Base-by-base conservation (phyloP, 2,113 vertebrate species). In the Gavia stellata region DNA sequence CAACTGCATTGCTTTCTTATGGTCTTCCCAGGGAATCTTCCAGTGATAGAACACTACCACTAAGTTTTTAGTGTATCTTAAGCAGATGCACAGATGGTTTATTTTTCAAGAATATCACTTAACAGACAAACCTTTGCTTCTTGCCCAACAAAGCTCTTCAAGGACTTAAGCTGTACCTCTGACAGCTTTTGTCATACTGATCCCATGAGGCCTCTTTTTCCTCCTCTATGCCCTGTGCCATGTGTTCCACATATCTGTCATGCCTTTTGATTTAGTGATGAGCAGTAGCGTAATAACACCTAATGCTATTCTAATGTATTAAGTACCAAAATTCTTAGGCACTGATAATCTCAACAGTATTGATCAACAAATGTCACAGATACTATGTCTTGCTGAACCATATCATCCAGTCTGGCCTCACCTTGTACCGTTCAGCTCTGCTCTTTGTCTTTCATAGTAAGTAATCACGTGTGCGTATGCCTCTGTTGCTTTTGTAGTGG, bases 401-500 rank as follows among this genome's bases (percentile, higher is more conserved):
- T 4, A 11, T 45, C 9, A 26, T 44, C 63, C 10, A 6, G 20
- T 14, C 33, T 50, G 65, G n/a, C 38, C 49, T 67, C 31, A 6
- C 59, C 36, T 16, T 25, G 40, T 12, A 12, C 26, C 8, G 1
- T 42, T 71, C 42, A 42, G 1, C 17, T 59, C 28, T 65, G 34
- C 24, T 42, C 21, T 62, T 33, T 42, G 65, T 18, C 38, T 53
- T 33, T 38, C 28, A 3, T 6, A 21, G 17, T 16, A 14, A 31
- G 7, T 7, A 4, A n/a, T 49, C 19, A 4, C 0, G 0, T 10
- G 15, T 25, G 28, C 0, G 1, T 12, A 1, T 5, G 12, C 34
- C 24, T 11, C 52, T 33, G 12, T 4, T 10, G 13, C n/a, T 33
- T 29, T 50, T 10, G 9, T 9, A 19, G 29, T 9, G 42, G 3